phyloP scores from a whole-genome alignment of 2,888 invertebrate genomes.

The Philereme transversata region DNA sequence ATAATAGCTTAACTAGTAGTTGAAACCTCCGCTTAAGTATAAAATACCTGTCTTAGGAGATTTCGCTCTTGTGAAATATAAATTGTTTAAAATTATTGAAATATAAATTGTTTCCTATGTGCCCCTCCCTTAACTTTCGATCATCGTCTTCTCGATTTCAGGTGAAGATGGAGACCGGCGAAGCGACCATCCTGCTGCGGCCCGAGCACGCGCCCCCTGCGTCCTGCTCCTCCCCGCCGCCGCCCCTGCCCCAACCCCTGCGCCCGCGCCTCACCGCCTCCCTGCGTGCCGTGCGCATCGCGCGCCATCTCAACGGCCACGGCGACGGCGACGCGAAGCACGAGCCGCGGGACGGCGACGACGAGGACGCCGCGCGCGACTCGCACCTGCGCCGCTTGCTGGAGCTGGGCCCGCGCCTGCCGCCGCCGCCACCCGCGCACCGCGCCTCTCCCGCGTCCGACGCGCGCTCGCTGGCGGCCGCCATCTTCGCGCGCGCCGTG shows the following conservation, averaged over 20 bases:
- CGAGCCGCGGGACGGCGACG: conserved; percentile 3
- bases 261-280: conserved; percentile 36
- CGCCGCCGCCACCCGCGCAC: no score
- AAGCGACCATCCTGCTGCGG: conserved; percentile 67
- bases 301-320: conserved; percentile 34
- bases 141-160: conserved; percentile 30
- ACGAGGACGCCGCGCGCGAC: conserved; percentile 32
- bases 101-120: no score
- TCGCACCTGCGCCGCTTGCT: conserved; percentile 51
- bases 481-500: conserved; percentile 75
- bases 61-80: no score
- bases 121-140: no score
- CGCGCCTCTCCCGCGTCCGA: conserved; percentile 28
- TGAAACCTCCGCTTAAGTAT: no score
- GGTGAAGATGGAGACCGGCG: conserved; percentile 61
- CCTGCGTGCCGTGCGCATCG: conserved; percentile 47
- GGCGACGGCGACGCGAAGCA: conserved; percentile 18
- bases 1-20: no score
- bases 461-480: conserved; percentile 62
- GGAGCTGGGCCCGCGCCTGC: conserved; percentile 37
- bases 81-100: no score
- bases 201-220: conserved; percentile 60
- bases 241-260: conserved; percentile 19
- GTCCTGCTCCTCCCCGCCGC: conserved; percentile 33
- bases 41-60: no score